Percentiles rank a stretch among this genome's conserved stretches.
phyloP scores from a whole-genome alignment of 1,140 invertebrate species.

The fruit fly (Drosophila melanogaster) region Release_6_plus_ISO1_MT NT_033777.3:31287001-31287500 shows the following conservation, averaged over 20 bases:
- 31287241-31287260: constrained; percentile 67
- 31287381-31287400: constrained; percentile 44
- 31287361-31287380: constrained; percentile 77
- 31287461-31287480: constrained; percentile 32
- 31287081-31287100: constrained; percentile 49
- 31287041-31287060: constrained; percentile 23
- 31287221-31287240: constrained; percentile 77
- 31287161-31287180: constrained; percentile 5
- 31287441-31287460: constrained; percentile 23
- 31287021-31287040: constrained; percentile 8
- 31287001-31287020: not conserved
- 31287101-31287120: constrained; percentile 71
- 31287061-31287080: constrained; percentile 8
- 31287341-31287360: constrained; percentile 73
- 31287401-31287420: not conserved
- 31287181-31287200: constrained; percentile 72
- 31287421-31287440: constrained; percentile 52
- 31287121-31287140: constrained; percentile 75
- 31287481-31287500: not conserved
- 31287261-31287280: constrained; percentile 20
- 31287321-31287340: constrained; percentile 78
- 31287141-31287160: constrained; percentile 59
- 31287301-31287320: constrained; percentile 35
- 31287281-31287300: constrained; percentile 42
- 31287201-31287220: constrained; percentile 82